Evolutionary conservation across 2,888 invertebrate genomes (phyloP).

Genomic region (Hyposoter dolosus): DNA sequence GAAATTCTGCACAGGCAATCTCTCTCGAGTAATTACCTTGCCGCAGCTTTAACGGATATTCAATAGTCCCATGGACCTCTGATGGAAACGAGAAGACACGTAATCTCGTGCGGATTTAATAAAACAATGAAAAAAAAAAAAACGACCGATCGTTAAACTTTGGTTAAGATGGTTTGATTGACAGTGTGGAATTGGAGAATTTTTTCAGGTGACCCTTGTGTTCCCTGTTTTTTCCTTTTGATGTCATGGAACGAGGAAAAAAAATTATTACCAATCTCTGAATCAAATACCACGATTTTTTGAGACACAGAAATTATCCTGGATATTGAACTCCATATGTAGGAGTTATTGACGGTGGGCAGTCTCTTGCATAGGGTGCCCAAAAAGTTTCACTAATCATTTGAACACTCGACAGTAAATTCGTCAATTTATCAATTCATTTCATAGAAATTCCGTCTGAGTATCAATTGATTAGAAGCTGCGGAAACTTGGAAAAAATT

Average conservation of each 20-base stretch:
- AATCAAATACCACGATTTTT: background rate
- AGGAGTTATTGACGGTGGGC: background rate
- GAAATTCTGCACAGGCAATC: constrained; percentile 42
- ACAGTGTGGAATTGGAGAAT: background rate
- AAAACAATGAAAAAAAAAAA: constrained; percentile 30
- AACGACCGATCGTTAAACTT: constrained; percentile 50
- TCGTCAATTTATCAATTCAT: background rate
- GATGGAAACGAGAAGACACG: constrained; percentile 18
- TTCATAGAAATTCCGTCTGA: background rate
- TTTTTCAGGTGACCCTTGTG: background rate
- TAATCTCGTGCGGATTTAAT: constrained; percentile 50
- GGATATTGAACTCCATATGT: background rate
- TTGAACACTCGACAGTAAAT: background rate
- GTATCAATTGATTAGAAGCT: background rate
- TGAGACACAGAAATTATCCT: background rate
- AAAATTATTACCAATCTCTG: background rate
- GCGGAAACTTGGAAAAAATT: background rate
- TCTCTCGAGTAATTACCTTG: constrained; percentile 54
- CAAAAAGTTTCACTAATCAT: background rate
- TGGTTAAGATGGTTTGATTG: constrained; percentile 14
- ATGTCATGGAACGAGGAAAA: background rate
- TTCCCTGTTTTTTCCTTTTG: background rate
- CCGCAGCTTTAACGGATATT: constrained; percentile 51
- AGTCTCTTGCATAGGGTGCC: background rate
- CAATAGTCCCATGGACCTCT: constrained; percentile 37